Conservation (phyloP, 2,888 invertebrate genomes). For the Ectemnius cavifrons region DNA sequence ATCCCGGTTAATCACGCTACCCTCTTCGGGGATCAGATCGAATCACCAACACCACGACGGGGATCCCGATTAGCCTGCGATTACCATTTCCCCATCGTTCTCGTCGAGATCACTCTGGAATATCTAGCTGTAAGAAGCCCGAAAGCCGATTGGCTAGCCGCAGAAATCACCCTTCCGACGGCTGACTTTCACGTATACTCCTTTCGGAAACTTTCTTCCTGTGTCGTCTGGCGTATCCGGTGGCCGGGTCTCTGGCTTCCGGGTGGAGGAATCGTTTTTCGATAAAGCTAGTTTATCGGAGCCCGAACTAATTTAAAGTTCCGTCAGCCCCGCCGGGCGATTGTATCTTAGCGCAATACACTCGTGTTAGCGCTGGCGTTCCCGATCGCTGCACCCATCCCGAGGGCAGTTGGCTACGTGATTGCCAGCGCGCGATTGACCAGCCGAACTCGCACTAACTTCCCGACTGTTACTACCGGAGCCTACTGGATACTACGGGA, state of each 20-base stretch:
- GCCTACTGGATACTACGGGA: background rate
- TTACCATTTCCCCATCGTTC: conserved; percentile 26
- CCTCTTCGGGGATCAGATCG: background rate
- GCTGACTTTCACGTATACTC: conserved; percentile 22
- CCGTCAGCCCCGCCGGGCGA: conserved; percentile 4
- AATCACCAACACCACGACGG: conserved; percentile 24
- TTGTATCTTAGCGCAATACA: conserved; percentile 13
- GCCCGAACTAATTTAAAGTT: conserved; percentile 47
- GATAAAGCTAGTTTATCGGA: conserved; percentile 44
- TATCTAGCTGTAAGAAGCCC: conserved; percentile 10
- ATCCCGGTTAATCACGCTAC: conserved; percentile 23
- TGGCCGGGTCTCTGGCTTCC: conserved; percentile 1
- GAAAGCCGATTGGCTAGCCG: conserved; percentile 2
- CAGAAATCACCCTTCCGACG: conserved; percentile 7
- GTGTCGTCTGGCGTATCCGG: conserved; percentile 4
- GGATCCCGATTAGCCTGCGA: conserved; percentile 1
- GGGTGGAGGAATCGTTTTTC: conserved; percentile 41
- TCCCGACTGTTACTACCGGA: background rate
- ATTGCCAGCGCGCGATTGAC: background rate
- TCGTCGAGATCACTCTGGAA: conserved; percentile 8
- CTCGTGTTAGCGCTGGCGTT: background rate
- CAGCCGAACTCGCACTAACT: background rate
- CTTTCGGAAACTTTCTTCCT: conserved; percentile 31
- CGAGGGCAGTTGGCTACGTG: background rate
- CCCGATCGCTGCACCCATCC: conserved; percentile 3